Evolutionary conservation across 2,113 vertebrate species (phyloP).

Genomic region (Dolichotis patagonum): DNA sequence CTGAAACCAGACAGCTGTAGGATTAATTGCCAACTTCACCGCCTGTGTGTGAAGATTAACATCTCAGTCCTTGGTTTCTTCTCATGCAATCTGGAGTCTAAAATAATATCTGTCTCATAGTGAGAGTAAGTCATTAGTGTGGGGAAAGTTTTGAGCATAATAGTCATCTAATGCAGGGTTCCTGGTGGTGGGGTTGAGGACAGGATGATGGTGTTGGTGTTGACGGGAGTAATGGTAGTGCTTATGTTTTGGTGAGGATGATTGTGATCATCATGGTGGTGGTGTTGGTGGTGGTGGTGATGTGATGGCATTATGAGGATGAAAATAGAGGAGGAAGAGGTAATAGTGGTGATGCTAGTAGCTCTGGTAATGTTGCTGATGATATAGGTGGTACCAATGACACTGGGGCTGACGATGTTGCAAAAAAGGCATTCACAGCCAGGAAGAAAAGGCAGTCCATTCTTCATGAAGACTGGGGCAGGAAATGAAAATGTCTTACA

Average conservation of each 20-base stretch:
- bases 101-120: background rate
- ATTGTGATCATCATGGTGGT: background rate
- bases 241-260: background rate
- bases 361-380: fast-evolving
- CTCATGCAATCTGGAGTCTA: background rate
- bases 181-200: background rate
- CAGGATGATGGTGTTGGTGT: background rate
- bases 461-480: background rate
- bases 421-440: background rate
- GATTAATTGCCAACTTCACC: background rate
- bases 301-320: background rate
- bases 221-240: background rate
- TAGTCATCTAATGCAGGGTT: background rate
- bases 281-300: no score
- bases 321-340: background rate
- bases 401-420: fast-evolving
- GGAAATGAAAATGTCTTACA: background rate
- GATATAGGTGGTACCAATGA: background rate
- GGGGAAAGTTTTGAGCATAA: background rate
- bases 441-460: background rate
- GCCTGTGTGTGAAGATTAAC: background rate
- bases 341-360: fast-evolving
- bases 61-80: constrained; percentile 11
- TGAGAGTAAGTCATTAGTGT: background rate
- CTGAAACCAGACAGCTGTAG: background rate